Percentiles rank a stretch among this genome's conserved stretches.
These are phyloP conservation scores for Pseudopodoces humilis DNA, from an alignment of 2,113 vertebrate species.

Conservation along the genomic window DNA sequence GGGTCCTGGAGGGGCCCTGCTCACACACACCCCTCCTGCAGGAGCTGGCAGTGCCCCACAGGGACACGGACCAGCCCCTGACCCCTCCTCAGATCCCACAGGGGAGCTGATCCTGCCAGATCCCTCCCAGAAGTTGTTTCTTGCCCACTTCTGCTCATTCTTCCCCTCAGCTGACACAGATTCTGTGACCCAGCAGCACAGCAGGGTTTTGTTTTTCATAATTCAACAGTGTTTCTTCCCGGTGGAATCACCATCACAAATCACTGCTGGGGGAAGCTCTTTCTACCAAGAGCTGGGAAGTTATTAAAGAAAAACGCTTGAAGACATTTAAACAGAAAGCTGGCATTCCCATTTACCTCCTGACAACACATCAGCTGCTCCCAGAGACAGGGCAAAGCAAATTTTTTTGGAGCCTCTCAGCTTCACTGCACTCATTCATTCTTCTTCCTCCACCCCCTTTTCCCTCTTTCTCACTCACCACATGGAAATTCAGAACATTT, in stretches of 20 bases:
- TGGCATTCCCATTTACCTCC: background rate
- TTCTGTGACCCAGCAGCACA: background rate
- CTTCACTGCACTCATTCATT: background rate
- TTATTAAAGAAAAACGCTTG: background rate
- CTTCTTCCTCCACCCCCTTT: background rate
- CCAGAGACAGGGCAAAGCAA: background rate
- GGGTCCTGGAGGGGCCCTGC: background rate
- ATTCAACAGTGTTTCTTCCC: background rate
- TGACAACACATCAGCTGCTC: background rate
- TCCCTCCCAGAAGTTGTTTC: background rate
- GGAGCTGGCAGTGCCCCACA: background rate
- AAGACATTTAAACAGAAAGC: background rate
- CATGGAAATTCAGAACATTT: constrained; percentile 35
- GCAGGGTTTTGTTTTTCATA: background rate
- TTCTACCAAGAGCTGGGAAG: background rate
- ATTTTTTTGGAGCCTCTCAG: background rate
- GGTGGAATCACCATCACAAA: background rate
- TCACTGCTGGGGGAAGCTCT: background rate
- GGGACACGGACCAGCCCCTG: background rate
- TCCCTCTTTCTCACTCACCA: background rate
- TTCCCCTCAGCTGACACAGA: background rate
- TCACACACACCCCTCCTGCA: background rate
- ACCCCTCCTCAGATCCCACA: background rate
- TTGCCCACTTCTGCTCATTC: background rate
- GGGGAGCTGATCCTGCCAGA: background rate